phyloP scores from a whole-genome alignment of 2,113 vertebrate species.

The Phrynosoma blainvillii region DNA sequence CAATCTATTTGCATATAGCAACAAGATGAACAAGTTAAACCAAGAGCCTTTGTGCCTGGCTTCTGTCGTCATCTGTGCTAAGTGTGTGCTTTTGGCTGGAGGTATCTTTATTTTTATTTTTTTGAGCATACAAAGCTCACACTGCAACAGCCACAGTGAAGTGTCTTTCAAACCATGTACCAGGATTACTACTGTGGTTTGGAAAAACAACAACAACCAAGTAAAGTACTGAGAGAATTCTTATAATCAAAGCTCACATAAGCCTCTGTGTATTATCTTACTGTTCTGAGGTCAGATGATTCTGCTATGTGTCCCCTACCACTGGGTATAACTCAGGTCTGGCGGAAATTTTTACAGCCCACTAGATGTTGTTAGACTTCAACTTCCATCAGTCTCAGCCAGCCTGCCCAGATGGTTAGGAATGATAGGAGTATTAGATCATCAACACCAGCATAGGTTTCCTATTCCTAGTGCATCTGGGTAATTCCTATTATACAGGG shows the following conservation, averaged over 20 bases:
- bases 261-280: neutral
- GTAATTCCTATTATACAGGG: neutral
- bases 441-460: neutral
- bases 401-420: no score
- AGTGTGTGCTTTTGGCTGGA: neutral
- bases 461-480: neutral
- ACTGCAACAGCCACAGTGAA: neutral
- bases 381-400: no score
- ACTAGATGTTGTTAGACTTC: no score
- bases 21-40: constrained; percentile 2
- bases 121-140: neutral
- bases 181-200: neutral
- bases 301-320: neutral
- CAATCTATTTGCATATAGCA: constrained; percentile 21
- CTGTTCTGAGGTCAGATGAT: neutral
- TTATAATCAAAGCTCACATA: neutral
- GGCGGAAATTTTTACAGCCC: neutral
- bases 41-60: constrained; percentile 9
- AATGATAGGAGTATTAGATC: no score
- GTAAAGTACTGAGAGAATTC: neutral
- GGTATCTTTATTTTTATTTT: neutral
- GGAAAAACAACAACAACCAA: neutral
- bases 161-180: neutral
- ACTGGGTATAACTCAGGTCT: neutral
- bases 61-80: neutral